Evolutionary conservation across 2,797 vertebrate genomes (phyloP).

Genomic region (Anomalospiza imberbis): DNA sequence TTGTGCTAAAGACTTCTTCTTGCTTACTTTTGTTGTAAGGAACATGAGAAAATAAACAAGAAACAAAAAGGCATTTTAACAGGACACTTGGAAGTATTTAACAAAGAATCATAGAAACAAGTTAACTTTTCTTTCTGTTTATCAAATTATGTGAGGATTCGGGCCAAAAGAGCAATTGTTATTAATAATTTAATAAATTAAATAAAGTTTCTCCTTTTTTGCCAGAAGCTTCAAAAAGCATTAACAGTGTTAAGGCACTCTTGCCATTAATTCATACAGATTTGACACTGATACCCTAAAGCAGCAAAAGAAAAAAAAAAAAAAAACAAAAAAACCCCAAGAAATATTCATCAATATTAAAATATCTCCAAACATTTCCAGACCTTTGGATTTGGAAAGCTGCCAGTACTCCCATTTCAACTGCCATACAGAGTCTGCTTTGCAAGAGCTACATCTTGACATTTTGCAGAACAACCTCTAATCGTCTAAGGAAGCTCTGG

Average conservation of each 20-base stretch:
- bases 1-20: neutral
- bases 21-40: neutral
- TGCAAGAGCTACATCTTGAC: neutral
- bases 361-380: slow-evolving; percentile 12
- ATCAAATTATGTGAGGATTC: neutral
- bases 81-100: neutral
- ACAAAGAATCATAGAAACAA: neutral
- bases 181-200: neutral
- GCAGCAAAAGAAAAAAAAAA: neutral
- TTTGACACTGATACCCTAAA: slow-evolving; percentile 1
- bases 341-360: neutral
- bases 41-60: neutral
- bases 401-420: neutral
- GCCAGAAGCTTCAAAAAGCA: slow-evolving; percentile 23
- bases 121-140: neutral
- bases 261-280: neutral
- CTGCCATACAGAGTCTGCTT: neutral
- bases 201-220: neutral
- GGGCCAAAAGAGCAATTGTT: neutral
- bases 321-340: too few species aligned
- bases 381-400: neutral
- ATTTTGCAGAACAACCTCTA: slow-evolving; percentile 16
- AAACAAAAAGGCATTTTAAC: neutral
- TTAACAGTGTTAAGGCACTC: neutral
- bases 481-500: neutral